phyloP scores from a whole-genome alignment of 2,888 invertebrate species.

The Phania funesta region DNA sequence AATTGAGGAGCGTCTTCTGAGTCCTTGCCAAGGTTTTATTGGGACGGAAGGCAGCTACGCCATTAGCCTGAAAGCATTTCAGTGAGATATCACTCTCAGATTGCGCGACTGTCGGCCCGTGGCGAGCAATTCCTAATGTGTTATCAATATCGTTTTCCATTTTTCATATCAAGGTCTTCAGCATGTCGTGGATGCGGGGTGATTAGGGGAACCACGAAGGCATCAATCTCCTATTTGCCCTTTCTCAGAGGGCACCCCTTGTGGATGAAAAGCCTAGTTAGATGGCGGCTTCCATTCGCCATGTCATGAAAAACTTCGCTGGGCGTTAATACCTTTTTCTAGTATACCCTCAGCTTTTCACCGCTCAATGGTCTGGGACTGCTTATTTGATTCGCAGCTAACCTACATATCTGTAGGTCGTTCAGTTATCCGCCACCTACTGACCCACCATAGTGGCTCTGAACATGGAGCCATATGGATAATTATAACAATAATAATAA shows the following conservation, averaged over 20 bases:
- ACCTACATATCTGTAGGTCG: not conserved
- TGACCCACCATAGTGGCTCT: not conserved
- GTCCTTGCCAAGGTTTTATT: too few species aligned
- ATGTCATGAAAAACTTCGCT: not conserved
- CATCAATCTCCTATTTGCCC: not conserved
- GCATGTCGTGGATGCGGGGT: not conserved
- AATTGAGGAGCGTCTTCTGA: constrained; percentile 33
- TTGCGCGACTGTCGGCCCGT: not conserved
- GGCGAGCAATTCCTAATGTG: not conserved
- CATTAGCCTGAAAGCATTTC: constrained; percentile 55
- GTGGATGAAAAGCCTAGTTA: not conserved
- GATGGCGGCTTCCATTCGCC: not conserved
- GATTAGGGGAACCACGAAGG: not conserved
- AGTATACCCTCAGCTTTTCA: not conserved
- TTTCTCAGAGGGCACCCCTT: not conserved
- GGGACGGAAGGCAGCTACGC: constrained; percentile 43
- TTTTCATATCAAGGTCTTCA: not conserved
- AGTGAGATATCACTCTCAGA: constrained; percentile 21
- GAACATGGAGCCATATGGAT: too few species aligned
- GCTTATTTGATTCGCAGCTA: not conserved
- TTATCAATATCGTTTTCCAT: not conserved
- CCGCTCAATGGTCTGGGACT: not conserved
- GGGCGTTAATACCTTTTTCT: not conserved
- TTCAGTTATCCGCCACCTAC: not conserved
- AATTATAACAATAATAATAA: too few species aligned